Evolutionary conservation across 2,888 invertebrate genomes (phyloP), one percentile per base, ranked within the genome.

Genomic region (Hoplodrina ambigua): DNA sequence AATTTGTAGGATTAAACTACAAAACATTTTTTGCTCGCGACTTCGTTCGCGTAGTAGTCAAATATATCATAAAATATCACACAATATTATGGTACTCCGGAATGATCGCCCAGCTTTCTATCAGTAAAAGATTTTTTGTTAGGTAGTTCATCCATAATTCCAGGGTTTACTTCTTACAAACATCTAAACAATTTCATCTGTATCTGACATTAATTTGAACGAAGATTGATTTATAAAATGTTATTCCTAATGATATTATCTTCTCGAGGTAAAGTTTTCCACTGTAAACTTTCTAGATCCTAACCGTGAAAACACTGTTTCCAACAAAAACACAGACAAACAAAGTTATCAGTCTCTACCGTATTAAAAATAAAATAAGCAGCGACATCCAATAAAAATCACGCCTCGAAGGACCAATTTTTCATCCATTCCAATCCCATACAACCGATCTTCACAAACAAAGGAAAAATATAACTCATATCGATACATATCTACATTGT

Each of bases 381-480:
- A 49, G 1, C 19, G 41, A 55, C 55, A 53, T 59, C 62, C 25
- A 69, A 61, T 59, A 71, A 75, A 71, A 70, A 54, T 57, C 41
- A 2, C 20, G 66, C 50, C 75, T 64, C 76, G 2, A 64, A 80
- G 57, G 76, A 75, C 80, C 80, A 71, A 80, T 75, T 67, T 67
- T 74, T 74, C 64, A 79, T 75, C 53, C 62, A 63, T 59, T 69
- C 62, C 62, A 25, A 63, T 66, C 37, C 62, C 58, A 65, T 50
- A 59, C 33, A 70, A 52, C 50, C 60, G 33, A 63, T 59, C 75
- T 71, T 64, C 55, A 71, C 76, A 80, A 75, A 78, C 78, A 80
- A 80, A 78, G 67, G 78, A 78, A 71, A 80, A 80, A 75, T 80
- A 78, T 80, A 71, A 80, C 66, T 78, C 80, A 78, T 60, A 65